These are phyloP conservation scores for Mactromeris polynyma DNA, from an alignment of 2,888 invertebrate species.

Conservation along the genomic window DNA sequence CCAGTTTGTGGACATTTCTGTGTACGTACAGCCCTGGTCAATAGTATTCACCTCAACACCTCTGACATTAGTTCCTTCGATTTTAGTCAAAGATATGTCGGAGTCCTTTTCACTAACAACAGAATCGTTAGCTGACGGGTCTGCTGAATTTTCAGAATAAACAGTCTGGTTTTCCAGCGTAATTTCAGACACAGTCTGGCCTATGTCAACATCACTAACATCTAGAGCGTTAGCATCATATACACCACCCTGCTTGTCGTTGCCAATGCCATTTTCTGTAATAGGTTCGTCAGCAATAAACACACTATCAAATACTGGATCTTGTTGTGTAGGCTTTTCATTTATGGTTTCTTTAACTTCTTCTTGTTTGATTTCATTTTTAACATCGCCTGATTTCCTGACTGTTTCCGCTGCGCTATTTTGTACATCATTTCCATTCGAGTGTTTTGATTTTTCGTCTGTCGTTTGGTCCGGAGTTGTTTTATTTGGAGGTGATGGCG, in stretches of 20 bases:
- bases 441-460: not conserved
- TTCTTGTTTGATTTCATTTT: not conserved
- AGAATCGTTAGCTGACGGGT: not conserved
- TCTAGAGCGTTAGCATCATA: not conserved
- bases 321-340: not conserved
- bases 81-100: not conserved
- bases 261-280: not conserved
- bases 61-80: not conserved
- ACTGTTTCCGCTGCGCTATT: not conserved
- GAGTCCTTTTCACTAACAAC: not conserved
- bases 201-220: conserved; percentile 49
- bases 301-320: conserved; percentile 26
- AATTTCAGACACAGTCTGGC: conserved; percentile 55
- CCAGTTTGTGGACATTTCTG: conserved; percentile 26
- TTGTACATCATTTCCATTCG: not conserved
- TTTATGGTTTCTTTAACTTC: not conserved
- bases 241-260: not conserved
- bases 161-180: conserved; percentile 39
- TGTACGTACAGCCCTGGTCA: conserved; percentile 31
- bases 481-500: not conserved
- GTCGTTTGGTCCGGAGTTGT: not conserved
- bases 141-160: not conserved
- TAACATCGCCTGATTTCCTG: not conserved
- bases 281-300: conserved; percentile 41
- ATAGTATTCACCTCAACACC: conserved; percentile 11